These are phyloP conservation scores for Atethmia centrago DNA, from an alignment of 2,888 invertebrate species.

Conservation along the genomic window DNA sequence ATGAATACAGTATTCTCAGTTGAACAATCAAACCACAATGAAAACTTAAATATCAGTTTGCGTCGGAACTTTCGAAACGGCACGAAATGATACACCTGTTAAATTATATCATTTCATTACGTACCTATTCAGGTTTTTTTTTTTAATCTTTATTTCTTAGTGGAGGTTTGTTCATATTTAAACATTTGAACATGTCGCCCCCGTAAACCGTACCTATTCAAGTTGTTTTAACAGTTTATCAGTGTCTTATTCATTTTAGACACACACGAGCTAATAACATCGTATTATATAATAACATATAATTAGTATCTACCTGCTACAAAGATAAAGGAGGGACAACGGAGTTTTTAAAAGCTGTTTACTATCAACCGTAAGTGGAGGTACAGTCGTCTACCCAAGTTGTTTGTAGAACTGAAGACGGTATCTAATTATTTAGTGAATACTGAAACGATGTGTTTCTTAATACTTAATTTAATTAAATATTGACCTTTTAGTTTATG, in stretches of 20 bases:
- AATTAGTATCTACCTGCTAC: constrained; percentile 88
- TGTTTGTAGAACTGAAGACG: constrained; percentile 44
- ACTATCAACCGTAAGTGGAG: constrained; percentile 85
- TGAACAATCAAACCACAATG: constrained; percentile 79
- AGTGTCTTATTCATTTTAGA: constrained; percentile 76
- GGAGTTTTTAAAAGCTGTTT: constrained; percentile 89
- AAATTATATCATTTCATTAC: constrained; percentile 78
- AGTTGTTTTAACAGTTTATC: constrained; percentile 81
- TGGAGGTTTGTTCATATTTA: too few relatives aligned
- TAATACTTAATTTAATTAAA: constrained; percentile 8
- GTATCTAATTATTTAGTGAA: constrained; percentile 53
- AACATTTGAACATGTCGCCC: too few relatives aligned
- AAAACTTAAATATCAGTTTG: constrained; percentile 77
- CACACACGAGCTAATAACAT: constrained; percentile 85
- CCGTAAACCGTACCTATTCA: too few relatives aligned
- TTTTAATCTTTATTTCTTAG: too few relatives aligned
- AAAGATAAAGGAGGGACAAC: constrained; percentile 87
- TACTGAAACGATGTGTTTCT: constrained; percentile 15
- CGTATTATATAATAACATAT: constrained; percentile 89
- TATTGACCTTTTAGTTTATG: constrained; percentile 19
- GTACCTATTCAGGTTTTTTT: constrained; percentile 73
- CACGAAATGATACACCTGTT: constrained; percentile 79
- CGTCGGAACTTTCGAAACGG: constrained; percentile 74
- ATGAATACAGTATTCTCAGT: constrained; percentile 76
- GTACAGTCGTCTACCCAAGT: constrained; percentile 79